A percentile compares a stretch with the other conserved stretches of the same genome.
Conservation (phyloP, 2,888 invertebrate genomes). For the Yponomeuta sedellus region DNA sequence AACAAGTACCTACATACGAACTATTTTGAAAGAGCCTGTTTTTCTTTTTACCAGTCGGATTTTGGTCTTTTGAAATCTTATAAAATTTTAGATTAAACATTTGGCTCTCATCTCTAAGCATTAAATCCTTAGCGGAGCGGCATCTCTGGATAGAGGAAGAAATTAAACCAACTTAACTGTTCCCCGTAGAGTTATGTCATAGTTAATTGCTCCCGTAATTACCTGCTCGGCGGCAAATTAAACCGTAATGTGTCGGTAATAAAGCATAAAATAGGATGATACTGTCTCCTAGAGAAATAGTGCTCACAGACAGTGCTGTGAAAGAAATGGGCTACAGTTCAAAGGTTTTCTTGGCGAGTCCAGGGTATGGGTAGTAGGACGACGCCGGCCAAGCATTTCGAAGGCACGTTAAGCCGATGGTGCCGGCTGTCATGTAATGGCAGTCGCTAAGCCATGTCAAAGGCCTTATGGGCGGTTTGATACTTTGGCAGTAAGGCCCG, state of each 20-base stretch:
- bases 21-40: no score
- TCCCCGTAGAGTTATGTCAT: not conserved
- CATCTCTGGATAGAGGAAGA: constrained; percentile 8
- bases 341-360: not conserved
- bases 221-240: not conserved
- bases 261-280: constrained; percentile 7
- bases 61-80: no score
- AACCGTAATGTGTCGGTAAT: not conserved
- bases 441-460: no score
- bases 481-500: no score
- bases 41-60: no score
- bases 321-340: not conserved
- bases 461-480: no score
- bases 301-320: not conserved
- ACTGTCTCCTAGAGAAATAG: not conserved
- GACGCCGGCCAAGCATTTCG: no score
- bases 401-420: no score
- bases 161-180: constrained; percentile 7
- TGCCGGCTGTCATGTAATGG: no score
- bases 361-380: no score
- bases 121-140: not conserved
- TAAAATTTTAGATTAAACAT: not conserved
- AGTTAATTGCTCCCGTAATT: constrained; percentile 7
- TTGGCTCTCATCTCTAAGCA: not conserved
- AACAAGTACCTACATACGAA: no score